Evolutionary conservation across 2,113 vertebrate genomes (phyloP).

Genomic region (Podocnemis expansa): DNA sequence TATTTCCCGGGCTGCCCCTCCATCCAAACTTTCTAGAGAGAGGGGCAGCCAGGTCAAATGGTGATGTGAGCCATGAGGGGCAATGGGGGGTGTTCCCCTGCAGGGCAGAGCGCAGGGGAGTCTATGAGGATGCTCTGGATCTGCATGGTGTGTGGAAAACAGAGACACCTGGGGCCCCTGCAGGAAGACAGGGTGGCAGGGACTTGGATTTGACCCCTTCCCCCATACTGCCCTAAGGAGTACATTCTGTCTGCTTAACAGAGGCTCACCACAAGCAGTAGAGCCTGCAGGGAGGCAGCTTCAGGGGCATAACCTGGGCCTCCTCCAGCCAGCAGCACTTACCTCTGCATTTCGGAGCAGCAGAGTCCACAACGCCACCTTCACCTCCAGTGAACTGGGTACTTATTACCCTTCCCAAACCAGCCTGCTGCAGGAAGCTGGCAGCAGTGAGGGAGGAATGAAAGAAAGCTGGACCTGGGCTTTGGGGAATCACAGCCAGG

Average conservation of each 20-base stretch:
- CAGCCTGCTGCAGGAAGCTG: fast-evolving
- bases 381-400: fast-evolving
- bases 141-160: not conserved
- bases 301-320: not conserved
- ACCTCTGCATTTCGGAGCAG: not conserved
- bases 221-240: not conserved
- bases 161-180: not conserved
- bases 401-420: not conserved
- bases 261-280: not conserved
- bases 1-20: no score
- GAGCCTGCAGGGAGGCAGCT: not conserved
- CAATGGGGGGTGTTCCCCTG: no score
- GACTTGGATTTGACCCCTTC: not conserved
- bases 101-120: not conserved
- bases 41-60: no score
- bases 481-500: fast-evolving
- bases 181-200: not conserved
- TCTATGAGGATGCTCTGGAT: not conserved
- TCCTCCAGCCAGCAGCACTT: not conserved
- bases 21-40: not conserved
- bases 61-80: no score
- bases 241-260: not conserved
- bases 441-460: not conserved
- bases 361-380: not conserved
- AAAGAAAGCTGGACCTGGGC: not conserved